These are phyloP conservation scores for Clarias pachynema DNA, from an alignment of 2,797 vertebrate species.

Conservation along the genomic window DNA sequence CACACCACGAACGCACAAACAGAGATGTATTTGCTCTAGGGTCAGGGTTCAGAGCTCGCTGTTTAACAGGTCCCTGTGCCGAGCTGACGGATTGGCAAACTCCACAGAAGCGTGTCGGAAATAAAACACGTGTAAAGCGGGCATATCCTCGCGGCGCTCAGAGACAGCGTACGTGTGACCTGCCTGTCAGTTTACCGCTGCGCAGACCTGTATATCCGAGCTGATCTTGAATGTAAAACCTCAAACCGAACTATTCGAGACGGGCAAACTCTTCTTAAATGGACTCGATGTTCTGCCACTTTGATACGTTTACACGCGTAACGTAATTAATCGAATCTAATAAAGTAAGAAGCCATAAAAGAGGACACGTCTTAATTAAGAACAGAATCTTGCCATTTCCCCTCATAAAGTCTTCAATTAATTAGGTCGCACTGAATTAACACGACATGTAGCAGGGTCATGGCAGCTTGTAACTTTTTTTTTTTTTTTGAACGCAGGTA, in stretches of 20 bases:
- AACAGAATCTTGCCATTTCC: neutral
- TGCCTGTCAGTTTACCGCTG: constrained; percentile 18
- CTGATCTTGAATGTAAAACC: neutral
- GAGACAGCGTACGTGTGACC: neutral
- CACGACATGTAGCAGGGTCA: neutral
- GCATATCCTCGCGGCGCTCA: neutral
- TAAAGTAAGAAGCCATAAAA: constrained; percentile 22
- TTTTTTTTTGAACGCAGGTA: neutral
- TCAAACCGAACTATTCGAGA: neutral
- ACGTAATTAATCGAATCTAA: constrained; percentile 14
- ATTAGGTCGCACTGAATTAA: neutral
- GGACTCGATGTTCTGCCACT: neutral
- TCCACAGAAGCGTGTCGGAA: constrained; percentile 9
- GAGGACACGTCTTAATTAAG: constrained; percentile 23
- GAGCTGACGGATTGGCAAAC: constrained; percentile 8
- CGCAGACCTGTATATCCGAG: neutral
- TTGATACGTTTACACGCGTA: neutral
- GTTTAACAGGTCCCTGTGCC: constrained; percentile 7
- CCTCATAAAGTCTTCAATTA: constrained; percentile 12
- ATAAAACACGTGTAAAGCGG: constrained; percentile 13
- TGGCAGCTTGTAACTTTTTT: neutral
- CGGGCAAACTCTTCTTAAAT: neutral
- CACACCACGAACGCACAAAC: neutral
- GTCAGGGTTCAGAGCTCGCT: constrained; percentile 8
- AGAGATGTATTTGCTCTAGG: constrained; percentile 4